phyloP scores from a whole-genome alignment of 2,113 vertebrate species.

The Physeter macrocephalus region DNA sequence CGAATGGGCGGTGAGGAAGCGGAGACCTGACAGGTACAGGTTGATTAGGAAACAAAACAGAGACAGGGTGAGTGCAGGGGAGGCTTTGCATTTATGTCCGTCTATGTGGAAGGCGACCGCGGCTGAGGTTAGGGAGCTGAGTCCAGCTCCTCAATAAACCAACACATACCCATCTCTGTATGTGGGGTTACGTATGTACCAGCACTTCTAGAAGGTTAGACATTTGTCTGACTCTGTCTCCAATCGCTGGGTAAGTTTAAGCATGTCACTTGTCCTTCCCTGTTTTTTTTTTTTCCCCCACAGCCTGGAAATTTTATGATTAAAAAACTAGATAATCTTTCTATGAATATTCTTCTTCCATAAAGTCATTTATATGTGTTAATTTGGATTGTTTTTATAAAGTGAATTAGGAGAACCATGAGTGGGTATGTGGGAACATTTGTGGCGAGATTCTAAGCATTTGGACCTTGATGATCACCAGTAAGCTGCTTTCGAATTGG shows the following conservation, averaged over 20 bases:
- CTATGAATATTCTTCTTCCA: neutral
- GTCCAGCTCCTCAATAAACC: neutral
- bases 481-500: neutral
- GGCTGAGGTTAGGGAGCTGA: neutral
- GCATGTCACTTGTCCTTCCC: neutral
- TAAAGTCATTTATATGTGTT: neutral
- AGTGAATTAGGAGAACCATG: neutral
- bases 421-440: neutral
- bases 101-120: neutral
- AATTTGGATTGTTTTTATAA: slow-evolving; percentile 4
- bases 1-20: neutral
- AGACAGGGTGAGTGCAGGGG: accelerated
- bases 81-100: neutral
- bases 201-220: neutral
- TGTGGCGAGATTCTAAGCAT: neutral
- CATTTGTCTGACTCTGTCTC: neutral
- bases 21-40: neutral
- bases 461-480: neutral
- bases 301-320: neutral
- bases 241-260: neutral
- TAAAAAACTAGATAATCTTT: neutral
- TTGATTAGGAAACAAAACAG: neutral
- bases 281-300: neutral
- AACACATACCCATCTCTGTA: neutral
- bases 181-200: neutral